Evolutionary conservation across 2,797 vertebrate species (phyloP).

Genomic region (Anolis apletophallus): DNA sequence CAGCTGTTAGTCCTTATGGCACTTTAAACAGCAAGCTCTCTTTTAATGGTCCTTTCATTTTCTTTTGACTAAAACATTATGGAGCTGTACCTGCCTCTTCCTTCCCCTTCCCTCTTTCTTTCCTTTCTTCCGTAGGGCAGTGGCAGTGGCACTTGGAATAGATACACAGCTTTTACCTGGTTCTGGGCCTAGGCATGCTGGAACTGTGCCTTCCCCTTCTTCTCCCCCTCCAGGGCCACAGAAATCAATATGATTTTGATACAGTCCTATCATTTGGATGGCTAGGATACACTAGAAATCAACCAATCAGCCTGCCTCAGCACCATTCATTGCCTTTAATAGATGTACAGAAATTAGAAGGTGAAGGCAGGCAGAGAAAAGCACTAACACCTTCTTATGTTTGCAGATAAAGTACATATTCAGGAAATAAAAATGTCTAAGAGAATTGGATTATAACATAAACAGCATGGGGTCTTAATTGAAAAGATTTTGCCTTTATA

Average conservation of each 20-base stretch:
- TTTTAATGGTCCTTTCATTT: constrained; percentile 53
- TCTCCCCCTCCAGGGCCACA: too few species aligned
- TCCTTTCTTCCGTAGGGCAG: too few species aligned
- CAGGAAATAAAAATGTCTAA: too few species aligned
- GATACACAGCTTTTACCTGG: too few species aligned
- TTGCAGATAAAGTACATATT: not conserved
- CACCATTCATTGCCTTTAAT: not conserved
- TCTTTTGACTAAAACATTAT: too few species aligned
- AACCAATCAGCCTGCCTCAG: too few species aligned
- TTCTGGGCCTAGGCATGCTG: too few species aligned
- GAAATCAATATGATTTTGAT: not conserved
- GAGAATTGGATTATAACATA: not conserved
- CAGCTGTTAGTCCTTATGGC: constrained; percentile 69
- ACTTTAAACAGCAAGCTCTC: constrained; percentile 68
- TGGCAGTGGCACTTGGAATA: too few species aligned
- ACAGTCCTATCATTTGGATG: not conserved
- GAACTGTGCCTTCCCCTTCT: too few species aligned
- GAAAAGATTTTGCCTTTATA: not conserved
- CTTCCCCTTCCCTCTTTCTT: too few species aligned
- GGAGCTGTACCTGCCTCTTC: too few species aligned
- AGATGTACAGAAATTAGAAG: not conserved
- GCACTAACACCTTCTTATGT: not conserved
- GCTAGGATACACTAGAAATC: not conserved
- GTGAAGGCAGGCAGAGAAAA: not conserved
- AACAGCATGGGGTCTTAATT: not conserved